phyloP scores from a whole-genome alignment of 2,888 invertebrate genomes.

The Tholera decimalis region DNA sequence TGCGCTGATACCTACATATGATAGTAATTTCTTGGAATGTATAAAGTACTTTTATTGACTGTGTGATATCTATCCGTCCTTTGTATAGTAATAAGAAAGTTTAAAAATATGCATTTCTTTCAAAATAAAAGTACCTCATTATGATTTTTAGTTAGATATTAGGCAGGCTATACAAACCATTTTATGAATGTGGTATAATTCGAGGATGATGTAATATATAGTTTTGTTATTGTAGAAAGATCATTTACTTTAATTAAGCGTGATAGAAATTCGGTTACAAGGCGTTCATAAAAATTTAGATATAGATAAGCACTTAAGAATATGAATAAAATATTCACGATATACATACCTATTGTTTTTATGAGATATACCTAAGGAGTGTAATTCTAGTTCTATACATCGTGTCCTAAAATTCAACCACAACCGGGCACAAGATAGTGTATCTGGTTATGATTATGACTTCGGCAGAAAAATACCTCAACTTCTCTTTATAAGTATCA shows the following conservation, averaged over 20 bases:
- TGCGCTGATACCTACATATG: not conserved
- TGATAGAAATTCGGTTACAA: not conserved
- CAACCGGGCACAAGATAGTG: no score
- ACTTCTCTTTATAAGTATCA: no score
- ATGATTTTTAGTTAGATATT: no score
- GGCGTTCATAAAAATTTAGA: not conserved
- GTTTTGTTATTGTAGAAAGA: not conserved
- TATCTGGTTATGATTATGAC: no score
- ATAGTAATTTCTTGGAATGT: not conserved
- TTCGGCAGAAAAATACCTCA: no score
- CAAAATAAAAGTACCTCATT: not conserved
- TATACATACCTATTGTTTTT: not conserved
- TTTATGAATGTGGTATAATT: not conserved
- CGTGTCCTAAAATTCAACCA: no score
- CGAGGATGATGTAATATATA: not conserved
- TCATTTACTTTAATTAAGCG: not conserved
- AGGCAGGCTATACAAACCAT: not conserved
- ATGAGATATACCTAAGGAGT: not conserved
- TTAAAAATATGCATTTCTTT: slow-evolving; percentile 8
- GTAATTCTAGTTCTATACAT: not conserved
- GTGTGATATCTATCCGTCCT: slow-evolving; percentile 24
- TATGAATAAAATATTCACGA: not conserved
- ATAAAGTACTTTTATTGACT: not conserved
- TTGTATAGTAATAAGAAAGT: slow-evolving; percentile 4
- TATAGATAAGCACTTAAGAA: not conserved